These are phyloP conservation scores for Orthosia cruda DNA, from an alignment of 2,888 invertebrate genomes.

Conservation along the genomic window DNA sequence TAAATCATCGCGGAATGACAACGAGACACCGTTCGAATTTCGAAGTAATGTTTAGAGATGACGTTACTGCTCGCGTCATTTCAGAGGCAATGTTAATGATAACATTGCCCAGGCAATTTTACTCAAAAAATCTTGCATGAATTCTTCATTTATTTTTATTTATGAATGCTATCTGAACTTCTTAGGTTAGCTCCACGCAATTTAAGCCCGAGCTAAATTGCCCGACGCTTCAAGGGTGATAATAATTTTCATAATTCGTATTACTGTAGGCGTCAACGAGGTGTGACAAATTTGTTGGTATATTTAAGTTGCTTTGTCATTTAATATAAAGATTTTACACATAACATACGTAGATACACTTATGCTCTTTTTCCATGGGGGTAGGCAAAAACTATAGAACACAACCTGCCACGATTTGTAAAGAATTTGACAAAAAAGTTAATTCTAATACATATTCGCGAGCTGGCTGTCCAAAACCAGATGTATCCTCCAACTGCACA, in stretches of 20 bases:
- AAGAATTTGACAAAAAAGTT: too few relatives aligned
- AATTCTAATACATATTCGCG: too few relatives aligned
- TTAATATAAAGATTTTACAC: too few relatives aligned
- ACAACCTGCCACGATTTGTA: too few relatives aligned
- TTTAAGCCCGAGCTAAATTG: conserved; percentile 31
- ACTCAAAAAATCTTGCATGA: conserved; percentile 4
- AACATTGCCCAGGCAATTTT: conserved; percentile 10
- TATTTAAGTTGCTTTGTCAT: neutral
- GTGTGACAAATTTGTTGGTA: conserved; percentile 3
- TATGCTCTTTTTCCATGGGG: too few relatives aligned
- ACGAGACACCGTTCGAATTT: neutral
- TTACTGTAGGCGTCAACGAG: neutral
- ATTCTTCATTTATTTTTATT: conserved; percentile 45
- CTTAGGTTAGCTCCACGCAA: conserved; percentile 15
- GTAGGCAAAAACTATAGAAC: too few relatives aligned
- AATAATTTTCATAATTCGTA: conserved; percentile 26
- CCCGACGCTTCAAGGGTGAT: conserved; percentile 21
- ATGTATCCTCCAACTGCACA: too few relatives aligned
- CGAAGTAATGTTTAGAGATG: neutral
- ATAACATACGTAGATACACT: too few relatives aligned
- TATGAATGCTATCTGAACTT: conserved; percentile 34
- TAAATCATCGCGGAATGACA: neutral
- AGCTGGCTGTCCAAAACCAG: too few relatives aligned
- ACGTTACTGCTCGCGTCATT: neutral
- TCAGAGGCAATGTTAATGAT: neutral